Percentiles rank a stretch among this genome's conserved stretches.
phyloP scores from a whole-genome alignment of 2,113 vertebrate genomes.

The Phalacrocorax pelagicus region DNA sequence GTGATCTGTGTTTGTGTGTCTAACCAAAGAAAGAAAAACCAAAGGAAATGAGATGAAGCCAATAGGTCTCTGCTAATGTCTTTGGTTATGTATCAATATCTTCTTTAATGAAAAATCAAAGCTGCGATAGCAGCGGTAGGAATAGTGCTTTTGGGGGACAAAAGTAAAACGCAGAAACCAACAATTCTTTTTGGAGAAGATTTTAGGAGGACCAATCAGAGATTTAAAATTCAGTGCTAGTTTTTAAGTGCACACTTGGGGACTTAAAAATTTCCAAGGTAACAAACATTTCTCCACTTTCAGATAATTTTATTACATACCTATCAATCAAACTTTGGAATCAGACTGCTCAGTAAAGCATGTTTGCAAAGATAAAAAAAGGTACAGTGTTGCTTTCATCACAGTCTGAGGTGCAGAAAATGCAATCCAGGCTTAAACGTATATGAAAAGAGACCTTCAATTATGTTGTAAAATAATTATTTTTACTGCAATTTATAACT shows the following conservation, averaged over 20 bases:
- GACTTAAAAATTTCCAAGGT: not conserved
- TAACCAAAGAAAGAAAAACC: conserved; percentile 20
- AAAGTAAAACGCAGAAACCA: not conserved
- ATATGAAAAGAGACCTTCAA: not conserved
- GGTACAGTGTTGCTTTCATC: not conserved
- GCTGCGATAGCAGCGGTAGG: conserved; percentile 23
- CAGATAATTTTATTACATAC: not conserved
- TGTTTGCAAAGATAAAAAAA: not conserved
- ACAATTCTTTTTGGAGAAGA: not conserved
- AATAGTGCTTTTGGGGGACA: not conserved
- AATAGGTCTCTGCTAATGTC: conserved; percentile 63
- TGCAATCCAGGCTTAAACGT: not conserved
- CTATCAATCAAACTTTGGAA: not conserved
- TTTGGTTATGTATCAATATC: conserved; percentile 52
- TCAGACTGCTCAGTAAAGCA: not conserved
- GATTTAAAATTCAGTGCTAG: not conserved
- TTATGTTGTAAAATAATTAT: not conserved
- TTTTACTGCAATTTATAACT: not conserved
- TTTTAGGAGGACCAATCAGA: not conserved
- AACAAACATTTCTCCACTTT: not conserved
- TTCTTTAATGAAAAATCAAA: conserved; percentile 59
- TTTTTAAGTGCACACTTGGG: not conserved
- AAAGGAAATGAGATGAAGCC: conserved; percentile 48
- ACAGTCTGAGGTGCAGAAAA: not conserved
- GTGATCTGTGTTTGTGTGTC: conserved; percentile 44